Evolutionary conservation across 2,888 invertebrate genomes (phyloP), one percentile per base, ranked within the genome.

Genomic region (Phortica magna): DNA sequence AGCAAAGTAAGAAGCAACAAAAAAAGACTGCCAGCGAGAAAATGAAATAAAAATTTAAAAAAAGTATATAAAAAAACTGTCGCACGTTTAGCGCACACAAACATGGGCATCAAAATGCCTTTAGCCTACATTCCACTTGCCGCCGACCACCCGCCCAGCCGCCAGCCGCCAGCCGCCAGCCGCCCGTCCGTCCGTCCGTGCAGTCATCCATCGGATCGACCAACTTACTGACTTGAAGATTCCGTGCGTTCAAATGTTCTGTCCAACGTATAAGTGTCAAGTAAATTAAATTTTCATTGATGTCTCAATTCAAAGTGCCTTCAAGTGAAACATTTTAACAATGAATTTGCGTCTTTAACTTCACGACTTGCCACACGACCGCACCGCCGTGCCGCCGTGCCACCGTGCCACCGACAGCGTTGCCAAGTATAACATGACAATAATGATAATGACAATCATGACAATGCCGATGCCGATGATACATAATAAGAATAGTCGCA

Each of bases 281-380:
- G 31, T 68, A 59, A 75, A 75, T 70, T 70, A 70, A 59, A 75
- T 57, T 75, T 75, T 70, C 75, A 75, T 75, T 75, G 75, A 75
- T 75, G 75, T 75, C 70, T 57, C 75, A 68, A 53, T 76, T 79
- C 31, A 64, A 79, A 81, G 80, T 77, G 77, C 75, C 78, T 78
- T 83, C 82, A 83, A 81, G 80, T 82, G 80, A 78, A 82, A 83
- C 77, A 81, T 80, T 83, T 83, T 81, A 82, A 83, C 83, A 77
- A 78, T 77, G 78, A 74, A 22, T 61, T 9, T 55, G 55, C 74
- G 65, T 19, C 48, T 53, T 17, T 43, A 43, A 10, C 55, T 55
- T 7, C 12, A 57, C 31, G 55, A 31, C 31, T 31, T 31, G 5
- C 31, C 31, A n/a, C n/a, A n/a, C n/a, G n/a, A n/a, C n/a, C n/a